phyloP scores from a whole-genome alignment of 2,888 invertebrate species.

The Eugnorisma glareosa region DNA sequence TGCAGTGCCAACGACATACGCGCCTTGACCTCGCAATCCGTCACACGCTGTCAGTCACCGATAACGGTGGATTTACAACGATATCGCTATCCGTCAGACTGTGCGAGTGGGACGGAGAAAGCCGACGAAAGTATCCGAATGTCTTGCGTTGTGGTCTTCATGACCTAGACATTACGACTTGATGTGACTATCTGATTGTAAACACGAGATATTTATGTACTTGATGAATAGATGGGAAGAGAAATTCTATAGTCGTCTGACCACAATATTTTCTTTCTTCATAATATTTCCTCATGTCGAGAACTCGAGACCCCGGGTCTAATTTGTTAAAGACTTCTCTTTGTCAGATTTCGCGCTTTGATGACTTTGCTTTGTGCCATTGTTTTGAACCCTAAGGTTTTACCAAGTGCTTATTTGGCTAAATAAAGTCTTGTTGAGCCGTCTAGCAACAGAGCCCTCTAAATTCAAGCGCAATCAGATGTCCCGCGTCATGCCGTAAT shows the following conservation, averaged over 20 bases:
- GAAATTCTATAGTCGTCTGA: constrained; percentile 41
- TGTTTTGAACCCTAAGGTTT: constrained; percentile 31
- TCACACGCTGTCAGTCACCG: constrained; percentile 72
- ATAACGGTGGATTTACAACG: constrained; percentile 72
- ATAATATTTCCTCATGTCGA: constrained; percentile 23
- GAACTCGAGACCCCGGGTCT: not conserved
- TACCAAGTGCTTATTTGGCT: constrained; percentile 42
- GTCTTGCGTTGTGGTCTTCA: constrained; percentile 51
- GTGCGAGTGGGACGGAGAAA: constrained; percentile 63
- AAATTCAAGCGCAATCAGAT: constrained; percentile 49
- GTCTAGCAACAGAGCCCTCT: constrained; percentile 41
- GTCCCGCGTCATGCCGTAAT: constrained; percentile 71
- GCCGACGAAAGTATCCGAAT: constrained; percentile 65
- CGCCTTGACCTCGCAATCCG: constrained; percentile 85
- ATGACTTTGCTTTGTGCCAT: constrained; percentile 34
- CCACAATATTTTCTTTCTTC: constrained; percentile 21
- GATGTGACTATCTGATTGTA: constrained; percentile 59
- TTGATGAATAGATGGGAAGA: constrained; percentile 47
- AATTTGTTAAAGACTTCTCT: constrained; percentile 36
- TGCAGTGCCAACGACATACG: constrained; percentile 85
- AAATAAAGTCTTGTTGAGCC: constrained; percentile 34
- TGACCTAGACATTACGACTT: constrained; percentile 62
- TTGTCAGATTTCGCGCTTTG: constrained; percentile 18
- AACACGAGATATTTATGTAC: constrained; percentile 55
- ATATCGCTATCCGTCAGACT: constrained; percentile 59